Evolutionary conservation across 2,888 invertebrate genomes (phyloP).

Genomic region (Taphrorychus bicolor): DNA sequence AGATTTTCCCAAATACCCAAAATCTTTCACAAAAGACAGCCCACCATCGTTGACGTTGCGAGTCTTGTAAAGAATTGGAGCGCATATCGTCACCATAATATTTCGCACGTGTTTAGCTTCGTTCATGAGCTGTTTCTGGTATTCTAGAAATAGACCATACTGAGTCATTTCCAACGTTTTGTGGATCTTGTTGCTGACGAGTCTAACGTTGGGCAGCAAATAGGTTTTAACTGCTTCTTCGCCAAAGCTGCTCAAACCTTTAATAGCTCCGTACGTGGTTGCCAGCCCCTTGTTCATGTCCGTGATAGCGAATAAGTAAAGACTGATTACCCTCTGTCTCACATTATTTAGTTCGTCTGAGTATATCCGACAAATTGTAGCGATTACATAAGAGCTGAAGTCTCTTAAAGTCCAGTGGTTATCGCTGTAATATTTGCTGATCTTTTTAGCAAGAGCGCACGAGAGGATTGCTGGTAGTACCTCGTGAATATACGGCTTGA

Average conservation of each 20-base stretch:
- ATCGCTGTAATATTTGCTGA: constrained; percentile 51
- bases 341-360: constrained; percentile 48
- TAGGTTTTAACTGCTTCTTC: constrained; percentile 47
- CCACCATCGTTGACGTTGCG: constrained; percentile 46
- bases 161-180: constrained; percentile 45
- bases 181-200: constrained; percentile 46
- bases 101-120: constrained; percentile 50
- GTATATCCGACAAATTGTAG: constrained; percentile 47
- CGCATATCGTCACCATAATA: constrained; percentile 44
- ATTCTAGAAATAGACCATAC: constrained; percentile 40
- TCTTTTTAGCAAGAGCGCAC: constrained; percentile 48
- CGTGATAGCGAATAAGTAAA: constrained; percentile 47
- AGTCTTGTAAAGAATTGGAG: constrained; percentile 48
- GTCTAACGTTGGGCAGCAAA: constrained; percentile 46
- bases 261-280: constrained; percentile 51
- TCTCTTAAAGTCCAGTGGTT: constrained; percentile 54
- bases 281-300: constrained; percentile 46
- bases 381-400: constrained; percentile 50
- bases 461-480: constrained; percentile 50
- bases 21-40: constrained; percentile 47
- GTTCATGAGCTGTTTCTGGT: constrained; percentile 45
- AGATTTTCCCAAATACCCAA: constrained; percentile 51
- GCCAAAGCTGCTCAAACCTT: constrained; percentile 50
- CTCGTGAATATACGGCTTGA: constrained; percentile 47
- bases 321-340: constrained; percentile 47